phyloP scores from a whole-genome alignment of 2,797 vertebrate species.

The Sebastes oblongus region DNA sequence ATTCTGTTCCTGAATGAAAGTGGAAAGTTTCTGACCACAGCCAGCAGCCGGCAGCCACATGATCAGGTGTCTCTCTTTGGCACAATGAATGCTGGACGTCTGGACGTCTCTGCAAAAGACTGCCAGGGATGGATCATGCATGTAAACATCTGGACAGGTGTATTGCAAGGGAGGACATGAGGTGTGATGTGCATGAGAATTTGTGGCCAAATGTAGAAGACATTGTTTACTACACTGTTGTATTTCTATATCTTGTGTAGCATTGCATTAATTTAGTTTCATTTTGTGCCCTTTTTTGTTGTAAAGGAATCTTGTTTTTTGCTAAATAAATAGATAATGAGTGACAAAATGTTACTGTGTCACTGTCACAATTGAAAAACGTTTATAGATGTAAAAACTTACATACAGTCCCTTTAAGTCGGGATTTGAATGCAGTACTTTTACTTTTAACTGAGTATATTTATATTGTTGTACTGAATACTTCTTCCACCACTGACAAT shows the following conservation, averaged over 20 bases:
- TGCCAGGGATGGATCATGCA: background rate
- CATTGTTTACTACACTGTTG: background rate
- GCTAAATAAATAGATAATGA: background rate
- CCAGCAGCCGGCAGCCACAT: too few species aligned
- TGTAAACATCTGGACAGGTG: background rate
- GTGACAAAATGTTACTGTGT: background rate
- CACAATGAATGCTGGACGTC: background rate
- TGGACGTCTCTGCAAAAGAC: background rate
- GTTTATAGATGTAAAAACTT: too few species aligned
- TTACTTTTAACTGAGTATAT: background rate
- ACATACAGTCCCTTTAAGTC: background rate
- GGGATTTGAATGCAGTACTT: background rate
- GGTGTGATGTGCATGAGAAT: background rate
- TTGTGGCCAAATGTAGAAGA: background rate
- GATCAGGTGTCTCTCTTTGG: too few species aligned
- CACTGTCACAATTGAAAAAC: too few species aligned
- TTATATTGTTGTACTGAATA: background rate
- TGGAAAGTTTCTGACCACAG: too few species aligned
- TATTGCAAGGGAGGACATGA: background rate
- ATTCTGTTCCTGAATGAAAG: too few species aligned
- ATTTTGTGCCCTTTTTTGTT: background rate
- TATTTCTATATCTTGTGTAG: background rate
- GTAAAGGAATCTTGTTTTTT: background rate
- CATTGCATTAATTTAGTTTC: background rate
- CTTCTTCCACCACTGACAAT: background rate